phyloP scores from a whole-genome alignment of 1,140 invertebrate genomes.

The Ceratina calcarata region DNA sequence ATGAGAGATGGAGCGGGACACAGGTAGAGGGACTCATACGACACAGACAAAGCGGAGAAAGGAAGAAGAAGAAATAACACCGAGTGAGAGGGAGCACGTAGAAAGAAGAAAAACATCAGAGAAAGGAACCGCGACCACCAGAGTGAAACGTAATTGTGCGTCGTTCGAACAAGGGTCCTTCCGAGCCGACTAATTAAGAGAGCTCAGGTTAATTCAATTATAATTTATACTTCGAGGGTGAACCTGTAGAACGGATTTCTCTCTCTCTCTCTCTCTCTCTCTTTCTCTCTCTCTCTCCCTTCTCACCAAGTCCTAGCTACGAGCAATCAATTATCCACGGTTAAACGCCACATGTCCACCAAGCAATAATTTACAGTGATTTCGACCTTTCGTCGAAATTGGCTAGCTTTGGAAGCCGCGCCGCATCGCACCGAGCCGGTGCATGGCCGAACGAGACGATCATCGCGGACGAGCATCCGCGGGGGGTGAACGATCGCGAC shows the following conservation, averaged over 20 bases:
- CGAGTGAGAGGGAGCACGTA: conserved; percentile 6
- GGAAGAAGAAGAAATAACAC: conserved; percentile 3
- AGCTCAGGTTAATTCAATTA: conserved; percentile 74
- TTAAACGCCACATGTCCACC: conserved; percentile 69
- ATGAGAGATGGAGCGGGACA: conserved; percentile 50
- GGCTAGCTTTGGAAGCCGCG: not conserved
- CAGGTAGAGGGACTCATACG: conserved; percentile 51
- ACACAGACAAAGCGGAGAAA: conserved; percentile 30
- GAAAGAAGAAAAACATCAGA: conserved; percentile 14
- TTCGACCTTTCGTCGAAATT: conserved; percentile 55
- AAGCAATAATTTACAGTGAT: conserved; percentile 71
- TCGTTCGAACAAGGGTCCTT: conserved; percentile 21
- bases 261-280: not conserved
- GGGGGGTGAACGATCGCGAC: conserved; percentile 37
- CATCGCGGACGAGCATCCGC: conserved; percentile 8
- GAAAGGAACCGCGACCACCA: conserved; percentile 38
- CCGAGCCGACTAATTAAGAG: conserved; percentile 68
- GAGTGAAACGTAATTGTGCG: conserved; percentile 39
- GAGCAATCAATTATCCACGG: conserved; percentile 69
- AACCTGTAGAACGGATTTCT: not conserved
- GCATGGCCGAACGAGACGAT: not conserved
- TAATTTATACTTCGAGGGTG: conserved; percentile 69
- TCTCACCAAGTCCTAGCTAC: conserved; percentile 41
- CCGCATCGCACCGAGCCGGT: no score
- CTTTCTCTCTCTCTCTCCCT: not conserved